Conservation (phyloP, 1,140 invertebrate species). For the Pseudobourletiella spinata region DNA sequence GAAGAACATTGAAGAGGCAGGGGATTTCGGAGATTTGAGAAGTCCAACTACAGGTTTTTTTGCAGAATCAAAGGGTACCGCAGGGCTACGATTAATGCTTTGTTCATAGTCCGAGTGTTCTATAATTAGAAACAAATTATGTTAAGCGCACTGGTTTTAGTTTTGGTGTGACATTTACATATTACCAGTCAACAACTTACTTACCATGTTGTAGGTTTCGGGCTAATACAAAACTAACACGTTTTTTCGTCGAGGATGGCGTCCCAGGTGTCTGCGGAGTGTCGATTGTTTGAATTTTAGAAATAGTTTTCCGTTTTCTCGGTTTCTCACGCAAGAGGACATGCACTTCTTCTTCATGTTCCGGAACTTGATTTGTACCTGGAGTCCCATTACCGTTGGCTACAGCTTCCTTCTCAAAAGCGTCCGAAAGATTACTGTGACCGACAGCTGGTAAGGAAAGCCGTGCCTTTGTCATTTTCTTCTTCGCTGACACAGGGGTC, state of each 20-base stretch:
- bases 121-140: conserved; percentile 20
- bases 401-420: not conserved
- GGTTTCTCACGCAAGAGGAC: no score
- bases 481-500: no score
- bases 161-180: not conserved
- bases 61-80: conserved; percentile 60
- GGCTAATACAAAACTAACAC: conserved; percentile 24
- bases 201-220: conserved; percentile 32
- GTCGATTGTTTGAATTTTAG: not conserved
- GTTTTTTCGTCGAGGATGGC: conserved; percentile 2
- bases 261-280: not conserved
- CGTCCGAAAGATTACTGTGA: no score
- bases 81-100: conserved; percentile 56
- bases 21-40: conserved; percentile 49
- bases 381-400: no score
- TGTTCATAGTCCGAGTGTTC: conserved; percentile 53
- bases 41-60: conserved; percentile 57
- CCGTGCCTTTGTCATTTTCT: no score
- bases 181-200: not conserved
- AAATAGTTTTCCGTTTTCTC: not conserved
- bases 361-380: no score
- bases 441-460: no score
- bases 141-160: not conserved
- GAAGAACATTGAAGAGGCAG: not conserved
- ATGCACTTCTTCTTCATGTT: no score